Evolutionary conservation across 2,888 invertebrate species (phyloP).

Genomic region (Erebia palarica): DNA sequence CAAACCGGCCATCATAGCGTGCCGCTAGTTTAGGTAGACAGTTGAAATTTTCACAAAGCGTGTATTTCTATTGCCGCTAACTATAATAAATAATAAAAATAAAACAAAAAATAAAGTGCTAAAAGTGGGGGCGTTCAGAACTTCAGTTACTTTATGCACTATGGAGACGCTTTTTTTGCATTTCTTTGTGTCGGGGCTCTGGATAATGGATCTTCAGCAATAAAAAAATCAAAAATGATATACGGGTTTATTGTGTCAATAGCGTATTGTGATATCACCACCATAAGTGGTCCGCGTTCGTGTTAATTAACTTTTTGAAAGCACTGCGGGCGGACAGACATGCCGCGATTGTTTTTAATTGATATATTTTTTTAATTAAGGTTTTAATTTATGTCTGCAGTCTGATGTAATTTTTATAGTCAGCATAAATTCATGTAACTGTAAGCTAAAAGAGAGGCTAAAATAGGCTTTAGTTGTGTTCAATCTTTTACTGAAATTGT

Average conservation of each 20-base stretch:
- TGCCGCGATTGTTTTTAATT: conserved; percentile 1
- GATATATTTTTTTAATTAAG: conserved; percentile 5
- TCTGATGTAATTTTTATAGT: no score
- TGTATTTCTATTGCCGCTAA: no score
- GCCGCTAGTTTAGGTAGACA: no score
- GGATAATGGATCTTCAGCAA: conserved; percentile 17
- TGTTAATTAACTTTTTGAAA: conserved; percentile 33
- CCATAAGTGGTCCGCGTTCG: conserved; percentile 22
- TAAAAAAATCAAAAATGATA: conserved; percentile 28
- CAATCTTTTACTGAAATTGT: no score
- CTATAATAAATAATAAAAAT: no score
- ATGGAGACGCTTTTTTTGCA: background rate
- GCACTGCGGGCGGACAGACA: conserved; percentile 10
- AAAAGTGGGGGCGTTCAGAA: background rate
- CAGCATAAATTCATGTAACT: no score
- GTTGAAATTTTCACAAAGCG: no score
- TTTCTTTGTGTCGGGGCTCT: background rate
- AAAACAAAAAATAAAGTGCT: background rate
- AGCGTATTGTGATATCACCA: conserved; percentile 30
- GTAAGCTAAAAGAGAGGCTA: no score
- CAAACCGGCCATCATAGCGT: no score
- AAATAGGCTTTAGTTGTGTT: no score
- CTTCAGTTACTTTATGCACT: background rate
- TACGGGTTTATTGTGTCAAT: conserved; percentile 30
- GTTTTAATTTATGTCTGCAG: background rate